These are phyloP conservation scores for Hydrolagus affinis DNA, from an alignment of 2,113 vertebrate genomes.

Conservation along the genomic window DNA sequence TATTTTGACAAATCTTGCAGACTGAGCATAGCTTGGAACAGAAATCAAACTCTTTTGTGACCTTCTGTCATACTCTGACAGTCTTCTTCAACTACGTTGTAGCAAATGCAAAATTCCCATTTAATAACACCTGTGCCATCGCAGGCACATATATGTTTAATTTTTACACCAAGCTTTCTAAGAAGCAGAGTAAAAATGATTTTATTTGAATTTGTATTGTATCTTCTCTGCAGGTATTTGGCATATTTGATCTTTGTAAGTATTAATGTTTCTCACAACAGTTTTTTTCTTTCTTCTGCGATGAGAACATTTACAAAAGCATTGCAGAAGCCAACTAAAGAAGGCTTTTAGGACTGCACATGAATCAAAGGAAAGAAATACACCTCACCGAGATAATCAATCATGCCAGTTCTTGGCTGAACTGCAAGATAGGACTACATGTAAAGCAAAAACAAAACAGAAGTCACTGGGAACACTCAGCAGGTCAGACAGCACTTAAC, in stretches of 20 bases:
- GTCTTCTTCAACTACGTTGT: background rate
- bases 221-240: conserved; percentile 1
- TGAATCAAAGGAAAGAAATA: background rate
- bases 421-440: background rate
- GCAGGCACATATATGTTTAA: background rate
- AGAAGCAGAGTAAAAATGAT: background rate
- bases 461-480: too few species aligned
- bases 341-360: background rate
- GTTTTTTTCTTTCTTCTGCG: background rate
- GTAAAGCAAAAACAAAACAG: too few species aligned
- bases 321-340: background rate
- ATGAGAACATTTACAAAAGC: background rate
- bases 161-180: background rate
- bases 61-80: background rate
- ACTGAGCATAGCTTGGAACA: background rate
- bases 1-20: background rate
- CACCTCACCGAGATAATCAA: background rate
- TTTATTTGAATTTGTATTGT: background rate
- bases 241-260: background rate
- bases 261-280: background rate
- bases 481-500: too few species aligned
- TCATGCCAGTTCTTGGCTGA: background rate
- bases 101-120: background rate
- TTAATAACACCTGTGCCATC: background rate
- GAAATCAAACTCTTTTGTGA: background rate